These are phyloP conservation scores for Phorcus lineatus DNA, from an alignment of 2,888 invertebrate species.

Conservation along the genomic window DNA sequence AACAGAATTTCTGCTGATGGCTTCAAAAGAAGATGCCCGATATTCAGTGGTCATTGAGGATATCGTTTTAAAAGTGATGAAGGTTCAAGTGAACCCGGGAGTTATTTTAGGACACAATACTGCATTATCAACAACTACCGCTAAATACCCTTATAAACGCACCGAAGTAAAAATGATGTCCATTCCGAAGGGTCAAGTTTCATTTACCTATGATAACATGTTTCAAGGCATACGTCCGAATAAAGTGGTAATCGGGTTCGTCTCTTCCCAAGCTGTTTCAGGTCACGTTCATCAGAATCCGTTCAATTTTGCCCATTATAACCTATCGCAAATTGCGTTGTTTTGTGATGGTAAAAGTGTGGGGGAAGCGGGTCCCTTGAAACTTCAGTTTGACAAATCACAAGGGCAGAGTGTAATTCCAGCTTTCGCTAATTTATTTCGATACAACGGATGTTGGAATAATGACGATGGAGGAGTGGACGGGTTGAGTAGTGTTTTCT, in stretches of 20 bases:
- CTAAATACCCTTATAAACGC: neutral
- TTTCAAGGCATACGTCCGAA: neutral
- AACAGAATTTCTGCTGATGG: constrained; percentile 26
- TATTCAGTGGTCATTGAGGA: neutral
- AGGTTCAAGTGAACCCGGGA: constrained; percentile 33
- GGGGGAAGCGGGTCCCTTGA: neutral
- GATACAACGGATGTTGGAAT: neutral
- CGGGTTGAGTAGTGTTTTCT: neutral
- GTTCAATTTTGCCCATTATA: neutral
- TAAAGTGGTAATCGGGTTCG: neutral
- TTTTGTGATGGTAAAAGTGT: neutral
- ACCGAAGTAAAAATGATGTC: neutral
- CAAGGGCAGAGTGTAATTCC: neutral
- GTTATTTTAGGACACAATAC: constrained; percentile 37
- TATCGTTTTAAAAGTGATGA: neutral
- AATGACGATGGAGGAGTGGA: neutral
- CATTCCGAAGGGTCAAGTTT: neutral
- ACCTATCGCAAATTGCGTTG: neutral
- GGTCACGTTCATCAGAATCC: neutral
- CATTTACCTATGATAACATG: neutral
- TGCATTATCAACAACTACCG: neutral
- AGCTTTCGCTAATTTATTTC: neutral
- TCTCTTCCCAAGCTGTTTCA: neutral
- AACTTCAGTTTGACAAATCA: no score
- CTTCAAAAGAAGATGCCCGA: neutral